Evolutionary conservation across 2,888 invertebrate species (phyloP).

Genomic region (Dendrolimus pini): DNA sequence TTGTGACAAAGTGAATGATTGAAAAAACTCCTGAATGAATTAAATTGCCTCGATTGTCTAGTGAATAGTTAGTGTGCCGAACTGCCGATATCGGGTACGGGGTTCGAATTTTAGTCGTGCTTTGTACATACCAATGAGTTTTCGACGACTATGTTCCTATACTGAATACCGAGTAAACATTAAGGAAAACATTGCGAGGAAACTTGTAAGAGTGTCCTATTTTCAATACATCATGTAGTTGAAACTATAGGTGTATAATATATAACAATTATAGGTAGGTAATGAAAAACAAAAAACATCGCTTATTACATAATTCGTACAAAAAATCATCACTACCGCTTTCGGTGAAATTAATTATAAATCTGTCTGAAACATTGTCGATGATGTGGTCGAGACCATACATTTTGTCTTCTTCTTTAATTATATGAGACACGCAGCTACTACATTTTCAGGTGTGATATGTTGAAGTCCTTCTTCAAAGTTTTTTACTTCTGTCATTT

Average conservation of each 20-base stretch:
- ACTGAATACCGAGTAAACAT: constrained; percentile 12
- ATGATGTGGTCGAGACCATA: neutral
- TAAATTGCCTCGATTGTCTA: constrained; percentile 8
- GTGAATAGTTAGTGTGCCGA: constrained; percentile 14
- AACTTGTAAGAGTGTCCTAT: constrained; percentile 10
- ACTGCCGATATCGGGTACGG: too few relatives aligned
- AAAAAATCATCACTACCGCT: constrained; percentile 10
- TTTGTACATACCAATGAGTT: too few relatives aligned
- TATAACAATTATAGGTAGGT: constrained; percentile 8
- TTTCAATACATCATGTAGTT: constrained; percentile 11
- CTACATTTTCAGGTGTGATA: constrained; percentile 13
- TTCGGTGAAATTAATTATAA: constrained; percentile 10
- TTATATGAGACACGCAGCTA: constrained; percentile 12
- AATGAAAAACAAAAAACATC: constrained; percentile 12
- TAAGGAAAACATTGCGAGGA: constrained; percentile 7
- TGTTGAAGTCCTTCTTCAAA: constrained; percentile 9
- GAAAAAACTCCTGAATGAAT: constrained; percentile 5
- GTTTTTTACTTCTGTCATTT: constrained; percentile 9
- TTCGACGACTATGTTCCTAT: constrained; percentile 13
- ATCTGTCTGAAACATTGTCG: constrained; percentile 9
- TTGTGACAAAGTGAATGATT: constrained; percentile 10
- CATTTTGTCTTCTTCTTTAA: constrained; percentile 12
- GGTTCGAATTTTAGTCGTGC: too few relatives aligned
- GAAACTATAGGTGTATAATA: constrained; percentile 10
- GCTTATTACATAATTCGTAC: constrained; percentile 11